Evolutionary conservation across 2,797 vertebrate species (phyloP).

Genomic region (Hylomyscus alleni): DNA sequence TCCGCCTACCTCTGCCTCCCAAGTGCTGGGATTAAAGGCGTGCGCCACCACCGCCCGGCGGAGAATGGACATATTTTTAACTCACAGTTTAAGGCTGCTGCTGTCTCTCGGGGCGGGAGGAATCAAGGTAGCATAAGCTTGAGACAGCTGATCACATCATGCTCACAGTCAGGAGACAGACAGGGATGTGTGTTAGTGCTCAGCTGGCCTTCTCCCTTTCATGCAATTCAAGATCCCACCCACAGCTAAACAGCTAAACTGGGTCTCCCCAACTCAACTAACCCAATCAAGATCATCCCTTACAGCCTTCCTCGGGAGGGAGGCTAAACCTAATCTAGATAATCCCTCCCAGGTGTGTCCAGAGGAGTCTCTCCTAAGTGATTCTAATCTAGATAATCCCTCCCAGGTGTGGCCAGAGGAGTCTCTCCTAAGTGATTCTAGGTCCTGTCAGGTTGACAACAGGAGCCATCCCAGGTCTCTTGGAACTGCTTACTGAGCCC

Average conservation of each 20-base stretch:
- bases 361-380: no score
- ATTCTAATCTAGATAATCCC: no score
- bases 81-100: background rate
- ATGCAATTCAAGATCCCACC: background rate
- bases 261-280: background rate
- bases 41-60: no score
- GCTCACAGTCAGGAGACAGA: no score
- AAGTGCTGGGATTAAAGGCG: no score
- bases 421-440: background rate
- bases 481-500: background rate
- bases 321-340: background rate
- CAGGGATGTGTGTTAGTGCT: background rate
- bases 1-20: no score
- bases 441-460: background rate
- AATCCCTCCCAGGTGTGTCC: no score
- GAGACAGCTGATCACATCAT: background rate
- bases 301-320: no score
- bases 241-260: background rate
- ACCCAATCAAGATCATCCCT: no score
- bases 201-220: background rate
- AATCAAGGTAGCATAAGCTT: background rate
- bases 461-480: background rate
- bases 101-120: background rate
- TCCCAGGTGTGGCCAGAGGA: background rate
- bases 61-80: background rate